Percentiles rank a stretch among this genome's conserved stretches.
phyloP scores from a whole-genome alignment of 2,113 vertebrate species.

The Ptilorrhoa leucosticta region DNA sequence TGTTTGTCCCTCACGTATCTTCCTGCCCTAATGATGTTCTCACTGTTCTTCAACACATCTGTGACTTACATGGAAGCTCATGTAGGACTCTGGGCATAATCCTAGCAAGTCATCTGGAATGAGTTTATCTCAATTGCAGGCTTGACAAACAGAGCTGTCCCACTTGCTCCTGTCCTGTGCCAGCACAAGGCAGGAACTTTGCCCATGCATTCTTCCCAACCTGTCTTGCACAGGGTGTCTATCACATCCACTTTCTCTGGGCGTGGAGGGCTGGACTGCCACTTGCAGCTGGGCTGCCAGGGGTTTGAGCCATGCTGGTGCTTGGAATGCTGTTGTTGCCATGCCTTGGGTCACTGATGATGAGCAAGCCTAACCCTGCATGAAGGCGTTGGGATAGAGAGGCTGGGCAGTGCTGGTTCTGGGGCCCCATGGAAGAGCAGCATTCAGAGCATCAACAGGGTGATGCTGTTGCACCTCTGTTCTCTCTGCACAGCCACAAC shows the following conservation, averaged over 20 bases:
- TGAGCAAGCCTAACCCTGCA: background rate
- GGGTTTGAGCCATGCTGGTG: background rate
- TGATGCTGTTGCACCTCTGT: background rate
- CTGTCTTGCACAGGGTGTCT: background rate
- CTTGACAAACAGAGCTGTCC: background rate
- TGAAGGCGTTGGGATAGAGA: background rate
- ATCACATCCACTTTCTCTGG: rapidly evolving
- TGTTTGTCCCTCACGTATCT: background rate
- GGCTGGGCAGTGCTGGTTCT: background rate
- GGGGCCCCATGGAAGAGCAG: background rate
- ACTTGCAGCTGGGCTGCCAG: background rate
- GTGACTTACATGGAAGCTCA: background rate
- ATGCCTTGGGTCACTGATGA: background rate
- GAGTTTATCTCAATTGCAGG: background rate
- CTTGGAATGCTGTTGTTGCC: background rate
- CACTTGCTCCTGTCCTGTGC: background rate
- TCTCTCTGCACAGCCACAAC: conserved; percentile 83
- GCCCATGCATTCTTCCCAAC: rapidly evolving
- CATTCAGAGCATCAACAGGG: background rate
- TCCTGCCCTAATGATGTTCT: background rate
- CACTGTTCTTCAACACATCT: background rate
- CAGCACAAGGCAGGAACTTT: background rate
- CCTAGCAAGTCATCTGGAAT: background rate
- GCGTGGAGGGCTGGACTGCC: background rate
- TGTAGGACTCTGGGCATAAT: background rate